Percentiles rank a stretch among this genome's conserved stretches.
phyloP scores from a whole-genome alignment of 2,888 invertebrate genomes.

The Callosobruchus maculatus region DNA sequence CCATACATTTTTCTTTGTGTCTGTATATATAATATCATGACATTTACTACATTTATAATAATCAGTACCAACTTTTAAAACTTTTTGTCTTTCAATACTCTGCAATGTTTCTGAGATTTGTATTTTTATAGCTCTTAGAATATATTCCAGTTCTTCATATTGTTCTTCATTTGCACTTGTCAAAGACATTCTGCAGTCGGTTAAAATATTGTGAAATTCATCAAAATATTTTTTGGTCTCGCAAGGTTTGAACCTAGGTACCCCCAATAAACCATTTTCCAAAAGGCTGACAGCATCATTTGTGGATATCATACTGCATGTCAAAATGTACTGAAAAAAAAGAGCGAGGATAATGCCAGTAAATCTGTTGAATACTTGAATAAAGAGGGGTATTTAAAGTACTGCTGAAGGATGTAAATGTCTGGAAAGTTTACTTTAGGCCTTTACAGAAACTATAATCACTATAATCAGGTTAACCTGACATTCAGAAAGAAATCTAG shows the following conservation, averaged over 20 bases:
- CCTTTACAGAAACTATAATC: no score
- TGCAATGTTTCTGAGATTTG: slow-evolving; percentile 16
- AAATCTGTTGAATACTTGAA: no score
- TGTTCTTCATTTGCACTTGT: slow-evolving; percentile 18
- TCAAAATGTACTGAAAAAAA: no score
- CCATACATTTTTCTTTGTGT: slow-evolving; percentile 27
- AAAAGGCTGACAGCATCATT: not conserved
- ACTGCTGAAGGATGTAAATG: no score
- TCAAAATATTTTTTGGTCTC: slow-evolving; percentile 20
- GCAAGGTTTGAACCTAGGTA: not conserved
- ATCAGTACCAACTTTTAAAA: slow-evolving; percentile 9
- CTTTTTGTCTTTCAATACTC: slow-evolving; percentile 17
- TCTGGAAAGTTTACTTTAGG: no score
- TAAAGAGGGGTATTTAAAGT: no score
- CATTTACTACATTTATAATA: slow-evolving; percentile 27
- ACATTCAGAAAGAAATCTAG: no score
- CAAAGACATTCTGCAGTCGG: slow-evolving; percentile 20
- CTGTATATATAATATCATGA: slow-evolving; percentile 18
- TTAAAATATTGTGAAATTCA: slow-evolving; percentile 28
- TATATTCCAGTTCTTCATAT: slow-evolving; percentile 20
- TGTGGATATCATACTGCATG: not conserved
- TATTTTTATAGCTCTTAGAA: slow-evolving; percentile 28
- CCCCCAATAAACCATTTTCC: not conserved
- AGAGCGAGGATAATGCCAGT: no score
- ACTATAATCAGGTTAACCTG: no score